Evolutionary conservation across 2,113 vertebrate species (phyloP).

Genomic region (Tor tambroides): DNA sequence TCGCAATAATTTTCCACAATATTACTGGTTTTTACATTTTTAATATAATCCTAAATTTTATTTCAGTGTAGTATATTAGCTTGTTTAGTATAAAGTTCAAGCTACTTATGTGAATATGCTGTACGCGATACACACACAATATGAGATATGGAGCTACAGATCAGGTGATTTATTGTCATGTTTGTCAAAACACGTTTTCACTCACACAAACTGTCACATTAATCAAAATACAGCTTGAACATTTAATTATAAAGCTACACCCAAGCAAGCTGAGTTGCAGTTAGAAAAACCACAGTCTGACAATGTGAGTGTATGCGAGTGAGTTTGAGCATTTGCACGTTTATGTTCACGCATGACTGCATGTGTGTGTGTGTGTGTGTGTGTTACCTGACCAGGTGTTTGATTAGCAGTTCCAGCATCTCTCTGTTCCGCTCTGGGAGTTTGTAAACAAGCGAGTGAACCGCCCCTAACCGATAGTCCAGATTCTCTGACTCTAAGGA

Average conservation of each 20-base stretch:
- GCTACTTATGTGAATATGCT: not conserved
- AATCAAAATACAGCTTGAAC: not conserved
- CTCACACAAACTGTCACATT: not conserved
- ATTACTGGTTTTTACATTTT: not conserved
- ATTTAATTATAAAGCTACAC: slow-evolving; percentile 31
- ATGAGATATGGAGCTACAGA: not conserved
- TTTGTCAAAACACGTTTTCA: not conserved
- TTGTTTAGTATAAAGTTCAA: not conserved
- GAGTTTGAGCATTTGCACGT: not conserved
- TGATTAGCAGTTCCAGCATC: slow-evolving; percentile 92
- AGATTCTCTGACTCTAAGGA: slow-evolving; percentile 89
- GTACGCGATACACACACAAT: too few relatives aligned
- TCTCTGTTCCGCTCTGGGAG: slow-evolving; percentile 91
- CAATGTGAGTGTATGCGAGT: not conserved
- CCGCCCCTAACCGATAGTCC: slow-evolving; percentile 89
- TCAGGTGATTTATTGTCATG: not conserved
- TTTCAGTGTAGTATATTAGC: not conserved
- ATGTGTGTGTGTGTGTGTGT: not conserved
- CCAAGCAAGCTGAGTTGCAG: not conserved
- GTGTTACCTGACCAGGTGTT: slow-evolving; percentile 89
- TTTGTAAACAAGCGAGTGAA: slow-evolving; percentile 92
- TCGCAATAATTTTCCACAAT: not conserved
- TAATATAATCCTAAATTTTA: not conserved
- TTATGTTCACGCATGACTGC: not conserved
- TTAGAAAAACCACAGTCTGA: not conserved